Evolutionary conservation across 2,113 vertebrate species (phyloP).

Genomic region (Halcyon senegalensis): DNA sequence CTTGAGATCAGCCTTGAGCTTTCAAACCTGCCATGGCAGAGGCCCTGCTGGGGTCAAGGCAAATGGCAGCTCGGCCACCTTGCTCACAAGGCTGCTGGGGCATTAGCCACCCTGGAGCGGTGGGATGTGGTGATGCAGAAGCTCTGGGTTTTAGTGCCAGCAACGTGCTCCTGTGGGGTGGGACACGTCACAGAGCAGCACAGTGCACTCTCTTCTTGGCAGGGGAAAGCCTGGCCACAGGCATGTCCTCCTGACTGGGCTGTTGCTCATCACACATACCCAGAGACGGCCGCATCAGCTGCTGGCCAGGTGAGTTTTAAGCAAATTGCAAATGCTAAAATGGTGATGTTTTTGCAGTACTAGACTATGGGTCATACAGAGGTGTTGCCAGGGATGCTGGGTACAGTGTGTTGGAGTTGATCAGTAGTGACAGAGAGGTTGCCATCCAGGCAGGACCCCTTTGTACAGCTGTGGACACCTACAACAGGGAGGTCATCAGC

Average conservation of each 20-base stretch:
- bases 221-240: neutral
- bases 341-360: neutral
- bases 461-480: rapidly evolving
- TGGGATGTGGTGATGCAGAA: neutral
- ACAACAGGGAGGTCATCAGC: neutral
- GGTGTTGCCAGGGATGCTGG: too few species aligned
- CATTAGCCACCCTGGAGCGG: rapidly evolving
- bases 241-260: neutral
- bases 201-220: neutral
- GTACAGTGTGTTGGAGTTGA: neutral
- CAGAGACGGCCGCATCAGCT: neutral
- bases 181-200: neutral
- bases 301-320: neutral
- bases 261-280: rapidly evolving
- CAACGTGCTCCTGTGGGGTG: neutral
- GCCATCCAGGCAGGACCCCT: neutral
- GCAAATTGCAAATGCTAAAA: neutral
- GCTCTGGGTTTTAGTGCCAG: neutral
- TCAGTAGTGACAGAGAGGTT: too few species aligned
- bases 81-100: neutral
- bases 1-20: neutral
- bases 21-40: neutral
- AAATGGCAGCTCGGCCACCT: neutral
- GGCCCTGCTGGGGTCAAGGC: neutral
- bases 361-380: too few species aligned